phyloP scores from a whole-genome alignment of 1,140 invertebrate genomes.

The Zaprionus africanus region DNA sequence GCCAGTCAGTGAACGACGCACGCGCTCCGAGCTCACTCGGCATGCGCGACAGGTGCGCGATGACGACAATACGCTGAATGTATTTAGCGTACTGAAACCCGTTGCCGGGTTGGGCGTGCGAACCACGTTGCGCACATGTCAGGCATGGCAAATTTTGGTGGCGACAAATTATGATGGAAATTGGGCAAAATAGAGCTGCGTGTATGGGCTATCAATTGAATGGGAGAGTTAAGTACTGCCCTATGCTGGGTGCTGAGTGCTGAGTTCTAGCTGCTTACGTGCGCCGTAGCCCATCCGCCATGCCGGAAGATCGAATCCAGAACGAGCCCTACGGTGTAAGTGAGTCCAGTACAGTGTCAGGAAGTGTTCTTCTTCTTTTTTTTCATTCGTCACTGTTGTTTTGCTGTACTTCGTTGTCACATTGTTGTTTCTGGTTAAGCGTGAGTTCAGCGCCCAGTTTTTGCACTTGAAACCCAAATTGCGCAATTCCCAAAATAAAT shows the following conservation, averaged over 20 bases:
- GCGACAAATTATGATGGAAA: slow-evolving; percentile 25
- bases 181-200: slow-evolving; percentile 15
- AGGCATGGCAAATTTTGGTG: slow-evolving; percentile 52
- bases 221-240: background rate
- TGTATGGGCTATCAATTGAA: slow-evolving; percentile 44
- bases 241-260: slow-evolving; percentile 16
- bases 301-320: slow-evolving; percentile 53
- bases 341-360: slow-evolving; percentile 1
- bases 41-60: slow-evolving; percentile 46
- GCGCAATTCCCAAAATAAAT: slow-evolving; percentile 73
- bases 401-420: slow-evolving; percentile 18
- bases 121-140: slow-evolving; percentile 48
- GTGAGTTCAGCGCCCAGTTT: slow-evolving; percentile 71
- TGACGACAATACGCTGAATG: slow-evolving; percentile 35
- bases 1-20: slow-evolving; percentile 51
- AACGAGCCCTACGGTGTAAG: slow-evolving; percentile 38
- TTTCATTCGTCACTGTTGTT: slow-evolving; percentile 20
- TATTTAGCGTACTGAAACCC: slow-evolving; percentile 32
- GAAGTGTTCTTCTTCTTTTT: slow-evolving; percentile 17
- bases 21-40: slow-evolving; percentile 61
- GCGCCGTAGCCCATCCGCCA: slow-evolving; percentile 42
- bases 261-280: slow-evolving; percentile 48
- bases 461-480: slow-evolving; percentile 82
- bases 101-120: slow-evolving; percentile 52
- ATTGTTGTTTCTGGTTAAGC: background rate